Conservation (phyloP, 2,888 invertebrate genomes). For the Poecilobothrus nobilitatus region DNA sequence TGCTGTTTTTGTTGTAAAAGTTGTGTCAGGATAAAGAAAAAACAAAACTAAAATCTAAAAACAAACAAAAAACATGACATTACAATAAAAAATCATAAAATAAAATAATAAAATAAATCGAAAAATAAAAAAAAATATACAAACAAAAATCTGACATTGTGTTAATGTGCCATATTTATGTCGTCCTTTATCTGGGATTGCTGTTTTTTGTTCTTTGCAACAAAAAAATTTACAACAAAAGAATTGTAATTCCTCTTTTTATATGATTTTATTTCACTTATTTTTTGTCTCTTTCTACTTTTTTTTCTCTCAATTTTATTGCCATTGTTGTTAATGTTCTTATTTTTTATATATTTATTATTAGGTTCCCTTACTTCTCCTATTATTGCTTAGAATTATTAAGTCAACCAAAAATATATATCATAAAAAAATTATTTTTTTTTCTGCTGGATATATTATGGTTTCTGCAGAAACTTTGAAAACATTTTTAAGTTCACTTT, state of each 20-base stretch:
- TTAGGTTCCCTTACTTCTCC: neutral
- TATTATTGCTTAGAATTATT: no score
- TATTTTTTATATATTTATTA: neutral
- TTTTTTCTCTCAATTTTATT: neutral
- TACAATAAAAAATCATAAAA: neutral
- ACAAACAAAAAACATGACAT: neutral
- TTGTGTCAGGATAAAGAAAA: neutral
- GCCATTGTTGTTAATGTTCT: no score
- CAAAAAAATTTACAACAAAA: neutral
- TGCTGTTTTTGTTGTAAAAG: neutral
- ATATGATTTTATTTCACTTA: neutral
- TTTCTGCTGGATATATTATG: no score
- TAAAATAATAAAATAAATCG: neutral
- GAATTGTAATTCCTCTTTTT: neutral
- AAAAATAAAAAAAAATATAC: neutral
- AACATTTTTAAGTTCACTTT: no score
- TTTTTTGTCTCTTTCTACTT: neutral
- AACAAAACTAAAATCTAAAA: no score
- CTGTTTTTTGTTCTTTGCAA: neutral
- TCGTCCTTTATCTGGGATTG: constrained; percentile 3
- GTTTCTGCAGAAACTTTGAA: no score
- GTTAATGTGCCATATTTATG: constrained; percentile 6
- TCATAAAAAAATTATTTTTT: no score
- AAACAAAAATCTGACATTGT: neutral
- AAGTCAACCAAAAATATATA: no score